Evolutionary conservation across 53 echinoderm and acorn worm genomes (phyloP).

Genomic region (Luidia sarsii): DNA sequence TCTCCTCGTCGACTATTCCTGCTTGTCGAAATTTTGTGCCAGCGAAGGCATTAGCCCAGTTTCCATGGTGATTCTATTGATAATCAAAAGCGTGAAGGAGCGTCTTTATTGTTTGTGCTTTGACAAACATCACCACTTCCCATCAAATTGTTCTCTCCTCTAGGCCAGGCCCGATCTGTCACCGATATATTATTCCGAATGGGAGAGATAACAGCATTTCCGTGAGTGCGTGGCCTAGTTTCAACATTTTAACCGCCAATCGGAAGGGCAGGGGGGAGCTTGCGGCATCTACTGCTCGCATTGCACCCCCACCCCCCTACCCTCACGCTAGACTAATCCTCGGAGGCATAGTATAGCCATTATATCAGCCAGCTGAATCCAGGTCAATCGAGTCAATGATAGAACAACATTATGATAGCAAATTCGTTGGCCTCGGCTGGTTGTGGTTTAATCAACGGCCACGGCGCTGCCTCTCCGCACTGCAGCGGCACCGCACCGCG

Average conservation of each 20-base stretch:
- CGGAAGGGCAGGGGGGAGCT: background rate
- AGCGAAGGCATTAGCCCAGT: background rate
- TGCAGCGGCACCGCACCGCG: background rate
- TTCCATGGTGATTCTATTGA: conserved; percentile 15
- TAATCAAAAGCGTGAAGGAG: background rate
- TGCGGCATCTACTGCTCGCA: too few relatives aligned
- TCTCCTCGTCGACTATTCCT: too few relatives aligned
- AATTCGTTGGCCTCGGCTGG: conserved; percentile 38
- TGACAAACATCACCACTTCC: conserved; percentile 45
- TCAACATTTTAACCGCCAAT: conserved; percentile 25
- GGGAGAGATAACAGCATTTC: conserved; percentile 35
- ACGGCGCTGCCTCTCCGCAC: background rate
- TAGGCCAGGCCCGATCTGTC: conserved; percentile 42
- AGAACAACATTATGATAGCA: conserved; percentile 63
- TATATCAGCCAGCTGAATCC: conserved; percentile 41
- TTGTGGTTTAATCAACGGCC: background rate
- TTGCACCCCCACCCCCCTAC: background rate
- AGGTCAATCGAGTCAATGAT: conserved; percentile 61
- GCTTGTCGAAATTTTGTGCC: background rate
- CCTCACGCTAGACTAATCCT: background rate
- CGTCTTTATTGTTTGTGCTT: conserved; percentile 26
- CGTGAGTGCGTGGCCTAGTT: conserved; percentile 43
- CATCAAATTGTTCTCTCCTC: conserved; percentile 46
- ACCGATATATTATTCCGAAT: conserved; percentile 57
- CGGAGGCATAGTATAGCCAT: conserved; percentile 47